Evolutionary conservation across 2,797 vertebrate species (phyloP).

Genomic region (Sebastes alutus): DNA sequence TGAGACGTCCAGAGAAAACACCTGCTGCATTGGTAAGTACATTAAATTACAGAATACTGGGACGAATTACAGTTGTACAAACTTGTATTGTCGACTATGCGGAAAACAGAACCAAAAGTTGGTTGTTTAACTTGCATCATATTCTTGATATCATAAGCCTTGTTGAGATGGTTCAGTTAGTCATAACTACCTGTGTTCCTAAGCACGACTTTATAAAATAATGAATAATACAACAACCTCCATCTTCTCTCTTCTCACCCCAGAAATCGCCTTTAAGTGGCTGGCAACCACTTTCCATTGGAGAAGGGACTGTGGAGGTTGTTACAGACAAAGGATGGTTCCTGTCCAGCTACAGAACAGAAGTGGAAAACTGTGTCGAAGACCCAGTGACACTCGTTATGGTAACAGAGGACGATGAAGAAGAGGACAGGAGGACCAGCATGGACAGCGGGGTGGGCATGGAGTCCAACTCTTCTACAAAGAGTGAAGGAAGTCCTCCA

Average conservation of each 20-base stretch:
- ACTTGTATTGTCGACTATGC: neutral
- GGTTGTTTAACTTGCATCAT: neutral
- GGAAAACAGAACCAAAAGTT: neutral
- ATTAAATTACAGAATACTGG: neutral
- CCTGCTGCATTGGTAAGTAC: constrained; percentile 77
- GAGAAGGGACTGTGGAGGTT: constrained; percentile 67
- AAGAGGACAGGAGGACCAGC: constrained; percentile 71
- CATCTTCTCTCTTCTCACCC: neutral
- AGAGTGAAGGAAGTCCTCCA: neutral
- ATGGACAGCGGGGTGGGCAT: constrained; percentile 77
- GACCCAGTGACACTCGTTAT: neutral
- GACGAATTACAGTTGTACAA: neutral
- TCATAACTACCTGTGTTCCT: neutral
- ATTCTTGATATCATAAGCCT: neutral
- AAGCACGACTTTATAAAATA: neutral
- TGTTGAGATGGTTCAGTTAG: neutral
- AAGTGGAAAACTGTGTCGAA: constrained; percentile 7
- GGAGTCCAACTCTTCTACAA: constrained; percentile 21
- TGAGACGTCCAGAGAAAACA: constrained; percentile 73
- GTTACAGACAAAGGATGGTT: constrained; percentile 83
- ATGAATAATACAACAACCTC: neutral
- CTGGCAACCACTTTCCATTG: constrained; percentile 76
- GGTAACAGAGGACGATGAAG: constrained; percentile 13
- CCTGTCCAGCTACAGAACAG: constrained; percentile 40
- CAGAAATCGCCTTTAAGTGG: constrained; percentile 73